phyloP scores from a whole-genome alignment of 2,888 invertebrate species.

The Parnassius smintheus region DNA sequence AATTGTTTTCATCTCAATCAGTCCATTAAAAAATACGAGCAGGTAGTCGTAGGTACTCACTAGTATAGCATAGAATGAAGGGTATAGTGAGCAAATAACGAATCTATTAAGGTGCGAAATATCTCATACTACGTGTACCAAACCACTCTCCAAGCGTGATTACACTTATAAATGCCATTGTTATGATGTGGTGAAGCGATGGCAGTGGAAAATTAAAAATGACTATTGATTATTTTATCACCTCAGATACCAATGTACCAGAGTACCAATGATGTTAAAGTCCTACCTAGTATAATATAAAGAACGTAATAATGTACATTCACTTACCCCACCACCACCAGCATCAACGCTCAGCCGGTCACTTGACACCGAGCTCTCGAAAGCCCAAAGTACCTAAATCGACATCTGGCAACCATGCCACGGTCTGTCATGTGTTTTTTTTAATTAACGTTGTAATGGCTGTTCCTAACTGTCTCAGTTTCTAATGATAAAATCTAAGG shows the following conservation, averaged over 20 bases:
- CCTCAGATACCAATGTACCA: background rate
- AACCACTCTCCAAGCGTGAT: no score
- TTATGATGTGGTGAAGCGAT: no score
- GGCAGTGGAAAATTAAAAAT: background rate
- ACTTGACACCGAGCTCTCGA: slow-evolving; percentile 16
- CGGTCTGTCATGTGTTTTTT: slow-evolving; percentile 22
- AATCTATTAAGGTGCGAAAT: no score
- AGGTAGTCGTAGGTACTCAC: no score
- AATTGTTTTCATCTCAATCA: no score
- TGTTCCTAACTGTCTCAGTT: background rate
- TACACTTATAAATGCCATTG: no score
- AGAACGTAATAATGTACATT: background rate
- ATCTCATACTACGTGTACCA: no score
- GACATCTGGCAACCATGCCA: slow-evolving; percentile 40
- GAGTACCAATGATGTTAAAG: no score
- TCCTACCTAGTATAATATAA: background rate
- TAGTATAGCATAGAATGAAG: no score
- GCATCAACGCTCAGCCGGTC: background rate
- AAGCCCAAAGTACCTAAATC: slow-evolving; percentile 18
- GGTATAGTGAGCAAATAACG: no score
- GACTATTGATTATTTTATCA: background rate
- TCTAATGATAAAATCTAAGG: background rate
- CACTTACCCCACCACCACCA: background rate
- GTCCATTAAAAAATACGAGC: no score
- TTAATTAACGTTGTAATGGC: slow-evolving; percentile 11